Evolutionary conservation across 2,113 vertebrate species (phyloP).

Genomic region (Acanthisitta chloris): DNA sequence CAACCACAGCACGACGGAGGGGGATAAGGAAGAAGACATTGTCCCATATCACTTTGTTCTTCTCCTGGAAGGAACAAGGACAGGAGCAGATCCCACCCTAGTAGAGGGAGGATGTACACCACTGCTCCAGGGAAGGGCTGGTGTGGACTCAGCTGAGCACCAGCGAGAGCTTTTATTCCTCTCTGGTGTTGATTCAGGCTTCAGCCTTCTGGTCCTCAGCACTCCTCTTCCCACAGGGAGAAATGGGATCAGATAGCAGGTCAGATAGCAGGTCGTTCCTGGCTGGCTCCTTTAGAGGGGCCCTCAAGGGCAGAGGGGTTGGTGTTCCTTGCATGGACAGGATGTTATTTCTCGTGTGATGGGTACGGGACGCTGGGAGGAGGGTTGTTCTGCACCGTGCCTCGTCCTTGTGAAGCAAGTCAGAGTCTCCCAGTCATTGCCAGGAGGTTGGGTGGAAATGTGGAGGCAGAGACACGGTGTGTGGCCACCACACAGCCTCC

Average conservation of each 20-base stretch:
- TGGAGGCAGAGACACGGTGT: not conserved
- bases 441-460: not conserved
- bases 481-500: rapidly evolving
- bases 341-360: not conserved
- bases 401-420: not conserved
- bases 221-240: not conserved
- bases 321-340: not conserved
- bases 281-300: not conserved
- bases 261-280: not conserved
- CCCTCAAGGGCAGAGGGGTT: not conserved
- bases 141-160: not conserved
- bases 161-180: not conserved
- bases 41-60: not conserved
- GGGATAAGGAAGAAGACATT: not conserved
- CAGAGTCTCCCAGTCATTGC: not conserved
- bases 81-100: not conserved
- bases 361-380: not conserved
- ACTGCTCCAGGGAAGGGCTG: rapidly evolving
- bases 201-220: not conserved
- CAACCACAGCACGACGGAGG: not conserved
- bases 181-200: not conserved
- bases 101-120: not conserved
- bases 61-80: not conserved
- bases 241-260: not conserved
- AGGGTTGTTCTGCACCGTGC: not conserved